Evolutionary conservation across 1,140 invertebrate species (phyloP).

Genomic region (Caerostris extrusa): DNA sequence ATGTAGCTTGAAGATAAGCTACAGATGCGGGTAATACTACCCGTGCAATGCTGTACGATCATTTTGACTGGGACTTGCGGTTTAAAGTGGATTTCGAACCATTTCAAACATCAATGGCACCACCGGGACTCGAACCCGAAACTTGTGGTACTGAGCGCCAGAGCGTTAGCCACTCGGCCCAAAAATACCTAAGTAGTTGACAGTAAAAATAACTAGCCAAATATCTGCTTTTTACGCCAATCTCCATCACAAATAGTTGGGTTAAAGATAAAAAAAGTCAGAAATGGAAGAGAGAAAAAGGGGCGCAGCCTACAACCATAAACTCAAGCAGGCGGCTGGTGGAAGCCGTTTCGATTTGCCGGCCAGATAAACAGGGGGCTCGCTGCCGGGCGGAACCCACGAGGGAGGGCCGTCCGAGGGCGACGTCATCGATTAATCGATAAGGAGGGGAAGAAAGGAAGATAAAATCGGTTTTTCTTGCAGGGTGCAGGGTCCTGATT

Average conservation of each 20-base stretch:
- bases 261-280: not conserved
- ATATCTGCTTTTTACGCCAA: not conserved
- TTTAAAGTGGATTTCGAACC: too few species aligned
- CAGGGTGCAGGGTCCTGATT: not conserved
- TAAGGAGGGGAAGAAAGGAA: not conserved
- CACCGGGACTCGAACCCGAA: too few species aligned
- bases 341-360: conserved; percentile 71
- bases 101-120: too few species aligned
- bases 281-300: not conserved
- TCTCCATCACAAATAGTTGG: not conserved
- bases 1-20: too few species aligned
- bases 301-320: conserved; percentile 6
- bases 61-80: too few species aligned
- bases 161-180: too few species aligned
- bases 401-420: conserved; percentile 31
- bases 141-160: too few species aligned
- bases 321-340: conserved; percentile 67
- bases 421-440: conserved; percentile 74
- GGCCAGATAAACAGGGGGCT: conserved; percentile 66
- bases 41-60: too few species aligned
- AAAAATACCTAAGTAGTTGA: too few species aligned
- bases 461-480: not conserved
- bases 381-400: not conserved
- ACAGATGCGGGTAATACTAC: too few species aligned
- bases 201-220: too few species aligned